Conservation (phyloP, 2,797 vertebrate genomes). For the Rhinoraja longicauda region DNA sequence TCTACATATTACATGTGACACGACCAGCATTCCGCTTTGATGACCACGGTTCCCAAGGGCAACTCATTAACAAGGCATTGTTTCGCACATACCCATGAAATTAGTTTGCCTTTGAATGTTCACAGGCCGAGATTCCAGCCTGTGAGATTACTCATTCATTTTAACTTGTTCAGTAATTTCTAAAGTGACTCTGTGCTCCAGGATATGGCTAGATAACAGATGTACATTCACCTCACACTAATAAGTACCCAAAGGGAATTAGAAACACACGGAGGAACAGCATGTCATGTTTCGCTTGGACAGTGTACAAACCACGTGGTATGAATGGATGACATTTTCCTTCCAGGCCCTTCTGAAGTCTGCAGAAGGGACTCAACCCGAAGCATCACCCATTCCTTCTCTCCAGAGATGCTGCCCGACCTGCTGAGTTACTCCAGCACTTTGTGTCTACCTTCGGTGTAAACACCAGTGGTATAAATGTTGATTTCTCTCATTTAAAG, state of each 20-base stretch:
- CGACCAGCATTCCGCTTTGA: neutral
- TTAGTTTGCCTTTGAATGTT: conserved; percentile 15
- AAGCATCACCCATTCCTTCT: too few relatives aligned
- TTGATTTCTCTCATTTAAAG: too few relatives aligned
- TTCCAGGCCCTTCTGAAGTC: too few relatives aligned
- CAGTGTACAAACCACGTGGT: too few relatives aligned
- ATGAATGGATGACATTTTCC: too few relatives aligned
- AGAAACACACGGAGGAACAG: too few relatives aligned
- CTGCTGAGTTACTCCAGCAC: too few relatives aligned
- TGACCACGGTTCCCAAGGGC: neutral
- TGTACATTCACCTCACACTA: neutral
- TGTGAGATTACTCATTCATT: neutral
- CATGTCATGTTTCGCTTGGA: too few relatives aligned
- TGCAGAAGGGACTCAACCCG: too few relatives aligned
- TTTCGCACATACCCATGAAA: neutral
- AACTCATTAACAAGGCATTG: neutral
- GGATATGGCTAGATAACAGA: neutral
- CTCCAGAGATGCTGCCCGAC: too few relatives aligned
- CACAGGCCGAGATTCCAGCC: neutral
- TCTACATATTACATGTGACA: neutral
- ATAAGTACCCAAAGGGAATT: neutral
- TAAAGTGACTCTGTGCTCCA: neutral
- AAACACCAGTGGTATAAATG: too few relatives aligned
- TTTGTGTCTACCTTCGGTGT: too few relatives aligned
- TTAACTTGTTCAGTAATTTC: neutral